Conservation (phyloP, 2,113 vertebrate genomes). For the Alosa alosa region DNA sequence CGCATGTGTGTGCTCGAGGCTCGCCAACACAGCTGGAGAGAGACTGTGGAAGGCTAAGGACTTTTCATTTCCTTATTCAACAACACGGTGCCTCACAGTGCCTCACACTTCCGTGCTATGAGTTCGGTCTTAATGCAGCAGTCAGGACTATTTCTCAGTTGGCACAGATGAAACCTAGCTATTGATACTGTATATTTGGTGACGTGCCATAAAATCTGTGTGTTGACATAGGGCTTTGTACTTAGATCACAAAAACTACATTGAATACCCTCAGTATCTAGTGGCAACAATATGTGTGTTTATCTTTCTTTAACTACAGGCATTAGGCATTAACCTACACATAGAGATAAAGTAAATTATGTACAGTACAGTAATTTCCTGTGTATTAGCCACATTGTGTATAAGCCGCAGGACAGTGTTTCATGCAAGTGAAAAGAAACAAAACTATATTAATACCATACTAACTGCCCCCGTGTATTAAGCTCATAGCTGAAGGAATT, state of each 20-base stretch:
- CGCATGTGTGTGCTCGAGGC: neutral
- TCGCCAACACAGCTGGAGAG: neutral
- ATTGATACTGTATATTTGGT: neutral
- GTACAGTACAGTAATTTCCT: too few relatives aligned
- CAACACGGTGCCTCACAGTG: neutral
- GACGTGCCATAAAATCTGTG: neutral
- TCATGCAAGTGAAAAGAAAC: too few relatives aligned
- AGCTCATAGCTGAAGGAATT: too few relatives aligned
- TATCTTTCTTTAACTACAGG: neutral
- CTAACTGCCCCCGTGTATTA: too few relatives aligned
- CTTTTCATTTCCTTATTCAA: neutral
- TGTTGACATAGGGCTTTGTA: neutral
- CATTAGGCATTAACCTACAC: neutral
- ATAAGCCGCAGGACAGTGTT: too few relatives aligned
- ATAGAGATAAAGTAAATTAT: neutral
- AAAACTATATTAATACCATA: too few relatives aligned
- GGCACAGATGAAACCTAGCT: neutral
- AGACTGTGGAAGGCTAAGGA: neutral
- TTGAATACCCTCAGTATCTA: neutral
- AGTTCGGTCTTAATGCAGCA: neutral
- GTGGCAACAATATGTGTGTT: neutral
- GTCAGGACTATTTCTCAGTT: neutral
- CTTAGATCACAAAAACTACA: neutral
- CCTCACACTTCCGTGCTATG: neutral
- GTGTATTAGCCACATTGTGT: too few relatives aligned